phyloP scores from a whole-genome alignment of 2,888 invertebrate genomes.

The Linnaemya tessellans region DNA sequence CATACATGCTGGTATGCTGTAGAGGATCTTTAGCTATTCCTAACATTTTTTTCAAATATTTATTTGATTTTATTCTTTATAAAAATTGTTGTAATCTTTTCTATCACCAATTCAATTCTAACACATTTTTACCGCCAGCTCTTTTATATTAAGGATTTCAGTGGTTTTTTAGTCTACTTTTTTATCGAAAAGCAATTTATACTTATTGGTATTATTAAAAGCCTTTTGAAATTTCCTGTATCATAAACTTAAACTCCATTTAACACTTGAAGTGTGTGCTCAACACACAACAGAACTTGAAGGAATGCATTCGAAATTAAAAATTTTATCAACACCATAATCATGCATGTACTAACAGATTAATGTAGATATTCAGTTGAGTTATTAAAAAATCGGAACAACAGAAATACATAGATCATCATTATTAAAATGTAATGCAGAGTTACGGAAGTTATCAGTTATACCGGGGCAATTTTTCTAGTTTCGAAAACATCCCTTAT shows the following conservation, averaged over 20 bases:
- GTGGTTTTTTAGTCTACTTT: slow-evolving; percentile 2
- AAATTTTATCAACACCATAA: not conserved
- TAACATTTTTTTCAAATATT: slow-evolving; percentile 79
- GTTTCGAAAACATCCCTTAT: too few relatives aligned
- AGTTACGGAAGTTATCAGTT: too few relatives aligned
- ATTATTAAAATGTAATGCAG: too few relatives aligned
- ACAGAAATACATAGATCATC: too few relatives aligned
- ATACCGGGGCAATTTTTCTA: too few relatives aligned
- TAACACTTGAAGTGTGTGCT: slow-evolving; percentile 60
- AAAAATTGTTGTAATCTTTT: slow-evolving; percentile 60
- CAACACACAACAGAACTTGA: slow-evolving; percentile 15
- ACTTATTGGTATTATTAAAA: slow-evolving; percentile 44
- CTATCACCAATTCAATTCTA: slow-evolving; percentile 57
- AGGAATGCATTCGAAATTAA: slow-evolving; percentile 21
- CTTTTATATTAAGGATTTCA: slow-evolving; percentile 41
- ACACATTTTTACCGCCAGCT: slow-evolving; percentile 37
- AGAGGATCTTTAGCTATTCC: slow-evolving; percentile 83
- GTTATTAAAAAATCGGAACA: too few relatives aligned
- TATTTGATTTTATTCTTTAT: slow-evolving; percentile 20
- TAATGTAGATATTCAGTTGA: too few relatives aligned
- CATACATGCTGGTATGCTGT: slow-evolving; percentile 88
- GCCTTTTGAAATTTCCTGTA: slow-evolving; percentile 65
- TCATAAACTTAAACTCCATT: slow-evolving; percentile 62
- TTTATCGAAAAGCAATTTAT: slow-evolving; percentile 68
- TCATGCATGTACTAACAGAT: too few relatives aligned